These are phyloP conservation scores for Poliocrania exsul DNA, from an alignment of 2,797 vertebrate genomes.

Conservation along the genomic window DNA sequence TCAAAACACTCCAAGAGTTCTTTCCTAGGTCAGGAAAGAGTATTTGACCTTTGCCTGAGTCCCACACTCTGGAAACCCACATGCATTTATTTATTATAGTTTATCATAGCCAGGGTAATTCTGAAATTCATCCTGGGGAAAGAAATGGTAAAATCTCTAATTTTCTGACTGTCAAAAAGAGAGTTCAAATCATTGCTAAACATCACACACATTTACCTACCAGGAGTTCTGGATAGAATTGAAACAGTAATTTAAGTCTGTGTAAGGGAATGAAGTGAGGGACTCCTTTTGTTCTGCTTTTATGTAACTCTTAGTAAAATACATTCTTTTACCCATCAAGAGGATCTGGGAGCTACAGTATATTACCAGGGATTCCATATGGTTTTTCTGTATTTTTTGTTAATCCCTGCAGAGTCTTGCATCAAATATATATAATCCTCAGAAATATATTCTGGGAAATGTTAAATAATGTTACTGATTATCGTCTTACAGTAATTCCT, in stretches of 20 bases:
- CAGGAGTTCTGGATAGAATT: background rate
- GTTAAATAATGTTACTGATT: slow-evolving; percentile 33
- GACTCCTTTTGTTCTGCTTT: background rate
- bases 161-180: background rate
- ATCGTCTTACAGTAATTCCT: slow-evolving; percentile 11
- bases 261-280: background rate
- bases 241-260: background rate
- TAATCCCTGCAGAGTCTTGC: background rate
- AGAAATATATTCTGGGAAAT: background rate
- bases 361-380: background rate
- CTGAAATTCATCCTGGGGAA: background rate
- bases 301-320: background rate
- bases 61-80: background rate
- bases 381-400: background rate
- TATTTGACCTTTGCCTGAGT: background rate
- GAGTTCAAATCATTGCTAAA: background rate
- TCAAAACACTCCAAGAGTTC: background rate
- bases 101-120: background rate
- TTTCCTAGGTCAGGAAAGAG: background rate
- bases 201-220: background rate
- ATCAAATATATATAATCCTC: background rate
- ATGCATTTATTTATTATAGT: background rate
- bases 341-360: background rate
- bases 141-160: background rate
- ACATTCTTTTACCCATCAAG: background rate